phyloP scores from a whole-genome alignment of 2,113 vertebrate genomes.

The Cervus canadensis region DNA sequence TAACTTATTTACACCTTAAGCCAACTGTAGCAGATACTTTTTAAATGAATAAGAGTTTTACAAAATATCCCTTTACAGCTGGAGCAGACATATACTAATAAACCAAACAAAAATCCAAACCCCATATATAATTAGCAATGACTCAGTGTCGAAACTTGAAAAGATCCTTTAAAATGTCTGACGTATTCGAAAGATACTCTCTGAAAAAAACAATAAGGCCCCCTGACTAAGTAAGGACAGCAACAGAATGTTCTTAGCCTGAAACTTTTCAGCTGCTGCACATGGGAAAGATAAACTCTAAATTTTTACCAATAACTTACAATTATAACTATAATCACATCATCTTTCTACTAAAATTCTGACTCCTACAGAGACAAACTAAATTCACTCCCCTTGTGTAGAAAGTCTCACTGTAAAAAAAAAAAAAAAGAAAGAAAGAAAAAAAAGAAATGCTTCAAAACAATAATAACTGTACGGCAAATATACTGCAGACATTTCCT shows the following conservation, averaged over 20 bases:
- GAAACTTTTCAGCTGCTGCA: neutral
- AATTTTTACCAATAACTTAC: neutral
- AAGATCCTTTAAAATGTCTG: neutral
- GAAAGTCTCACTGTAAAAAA: neutral
- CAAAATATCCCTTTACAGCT: neutral
- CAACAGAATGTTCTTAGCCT: neutral
- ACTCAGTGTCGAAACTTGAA: conserved; percentile 29
- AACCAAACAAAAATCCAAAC: conserved; percentile 35
- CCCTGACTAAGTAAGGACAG: neutral
- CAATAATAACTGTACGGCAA: neutral
- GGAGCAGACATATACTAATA: neutral
- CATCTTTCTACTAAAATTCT: conserved; percentile 4
- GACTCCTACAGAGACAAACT: conserved; percentile 26
- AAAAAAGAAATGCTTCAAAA: neutral
- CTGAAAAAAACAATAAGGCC: neutral
- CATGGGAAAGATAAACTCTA: neutral
- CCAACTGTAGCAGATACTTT: neutral
- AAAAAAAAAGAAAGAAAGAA: neutral
- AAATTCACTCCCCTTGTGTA: neutral
- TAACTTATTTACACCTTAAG: neutral
- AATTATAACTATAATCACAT: neutral
- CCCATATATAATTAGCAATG: neutral
- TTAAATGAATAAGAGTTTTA: conserved; percentile 29
- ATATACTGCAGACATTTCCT: neutral
- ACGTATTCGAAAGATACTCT: neutral